Evolutionary conservation across 2,113 vertebrate genomes (phyloP).

Genomic region (Grammatotria lemairii): DNA sequence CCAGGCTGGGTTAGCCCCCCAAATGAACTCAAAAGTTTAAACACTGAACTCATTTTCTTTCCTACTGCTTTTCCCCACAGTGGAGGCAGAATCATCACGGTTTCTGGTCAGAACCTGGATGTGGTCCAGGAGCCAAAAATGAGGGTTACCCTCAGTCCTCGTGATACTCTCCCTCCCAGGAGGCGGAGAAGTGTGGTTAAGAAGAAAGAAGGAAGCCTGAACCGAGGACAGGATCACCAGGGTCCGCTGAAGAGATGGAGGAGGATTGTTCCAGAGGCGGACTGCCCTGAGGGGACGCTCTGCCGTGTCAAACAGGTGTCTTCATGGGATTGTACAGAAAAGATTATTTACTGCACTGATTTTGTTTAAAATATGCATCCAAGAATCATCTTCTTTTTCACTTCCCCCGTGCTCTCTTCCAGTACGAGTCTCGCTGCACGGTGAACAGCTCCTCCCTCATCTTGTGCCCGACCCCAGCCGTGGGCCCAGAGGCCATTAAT

Average conservation of each 20-base stretch:
- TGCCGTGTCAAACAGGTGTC: conserved; percentile 74
- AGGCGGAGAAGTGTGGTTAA: conserved; percentile 16
- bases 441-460: conserved; percentile 85
- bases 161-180: conserved; percentile 52
- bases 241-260: conserved; percentile 63
- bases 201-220: neutral
- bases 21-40: no score
- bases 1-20: neutral
- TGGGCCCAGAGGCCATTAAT: conserved; percentile 69
- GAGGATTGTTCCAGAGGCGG: conserved; percentile 74
- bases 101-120: conserved; percentile 86
- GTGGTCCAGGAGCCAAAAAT: conserved; percentile 89
- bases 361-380: neutral
- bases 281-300: conserved; percentile 69
- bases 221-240: neutral
- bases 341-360: neutral
- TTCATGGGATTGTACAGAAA: neutral
- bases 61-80: conserved; percentile 49
- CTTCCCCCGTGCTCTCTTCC: neutral
- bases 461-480: conserved; percentile 81
- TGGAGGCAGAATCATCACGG: conserved; percentile 83
- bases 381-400: neutral
- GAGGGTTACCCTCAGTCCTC: conserved; percentile 77
- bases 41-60: neutral
- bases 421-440: conserved; percentile 82